phyloP scores from a whole-genome alignment of 2,888 invertebrate genomes.

The Crepidodera aurea region DNA sequence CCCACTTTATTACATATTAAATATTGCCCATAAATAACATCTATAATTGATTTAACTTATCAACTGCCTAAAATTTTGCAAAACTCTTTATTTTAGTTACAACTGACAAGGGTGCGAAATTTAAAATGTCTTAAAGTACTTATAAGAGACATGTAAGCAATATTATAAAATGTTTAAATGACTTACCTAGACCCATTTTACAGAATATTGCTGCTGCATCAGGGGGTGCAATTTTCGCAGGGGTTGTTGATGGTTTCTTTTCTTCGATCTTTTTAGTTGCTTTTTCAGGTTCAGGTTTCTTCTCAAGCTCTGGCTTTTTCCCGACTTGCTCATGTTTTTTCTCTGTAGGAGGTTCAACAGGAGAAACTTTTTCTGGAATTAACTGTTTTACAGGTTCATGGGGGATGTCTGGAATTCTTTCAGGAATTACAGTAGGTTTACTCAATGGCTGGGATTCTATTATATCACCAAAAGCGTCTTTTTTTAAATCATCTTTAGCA shows the following conservation, averaged over 20 bases:
- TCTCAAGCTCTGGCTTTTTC: slow-evolving; percentile 15
- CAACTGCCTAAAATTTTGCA: no score
- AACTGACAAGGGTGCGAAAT: no score
- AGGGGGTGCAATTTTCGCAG: slow-evolving; percentile 59
- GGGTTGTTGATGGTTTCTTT: slow-evolving; percentile 28
- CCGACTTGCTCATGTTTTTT: slow-evolving; percentile 29
- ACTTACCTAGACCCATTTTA: slow-evolving; percentile 77
- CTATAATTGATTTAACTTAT: no score
- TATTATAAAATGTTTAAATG: neutral
- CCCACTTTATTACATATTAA: no score
- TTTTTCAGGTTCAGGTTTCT: slow-evolving; percentile 23
- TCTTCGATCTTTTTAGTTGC: slow-evolving; percentile 41
- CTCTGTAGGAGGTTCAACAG: slow-evolving; percentile 6
- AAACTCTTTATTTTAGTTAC: no score
- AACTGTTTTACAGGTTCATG: slow-evolving; percentile 29
- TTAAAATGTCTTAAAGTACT: no score
- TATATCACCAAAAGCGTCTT: slow-evolving; percentile 1
- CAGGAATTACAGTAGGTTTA: slow-evolving; percentile 20
- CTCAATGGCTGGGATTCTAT: slow-evolving; percentile 22
- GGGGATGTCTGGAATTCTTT: neutral
- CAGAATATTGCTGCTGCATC: slow-evolving; percentile 76
- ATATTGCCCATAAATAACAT: no score
- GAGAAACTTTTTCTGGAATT: slow-evolving; percentile 21
- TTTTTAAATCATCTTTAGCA: slow-evolving; percentile 1
- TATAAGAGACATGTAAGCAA: no score